Conservation (phyloP, 2,888 invertebrate genomes). For the Eupithecia centaureata region DNA sequence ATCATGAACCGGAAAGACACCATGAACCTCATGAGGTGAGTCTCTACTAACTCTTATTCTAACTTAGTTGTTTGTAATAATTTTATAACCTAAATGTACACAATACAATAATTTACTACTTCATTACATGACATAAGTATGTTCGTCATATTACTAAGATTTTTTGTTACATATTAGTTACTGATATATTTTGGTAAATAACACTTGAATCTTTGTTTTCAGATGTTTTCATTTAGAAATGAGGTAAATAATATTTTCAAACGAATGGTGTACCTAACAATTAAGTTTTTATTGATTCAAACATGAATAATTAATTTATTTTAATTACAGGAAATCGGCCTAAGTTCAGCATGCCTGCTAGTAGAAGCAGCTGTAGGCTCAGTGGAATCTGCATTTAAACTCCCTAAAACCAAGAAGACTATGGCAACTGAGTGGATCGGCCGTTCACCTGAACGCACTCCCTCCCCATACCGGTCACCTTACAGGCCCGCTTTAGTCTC, state of each 20-base stretch:
- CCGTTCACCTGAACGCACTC: conserved; percentile 85
- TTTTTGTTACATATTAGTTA: too few species aligned
- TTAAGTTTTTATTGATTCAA: background rate
- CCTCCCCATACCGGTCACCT: conserved; percentile 74
- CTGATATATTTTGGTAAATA: too few species aligned
- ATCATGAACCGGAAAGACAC: conserved; percentile 8
- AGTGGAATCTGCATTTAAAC: conserved; percentile 92
- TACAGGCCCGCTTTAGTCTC: conserved; percentile 70
- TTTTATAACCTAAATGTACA: background rate
- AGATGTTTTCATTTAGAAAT: conserved; percentile 4
- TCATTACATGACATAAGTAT: background rate
- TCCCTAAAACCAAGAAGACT: conserved; percentile 96
- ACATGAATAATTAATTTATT: background rate
- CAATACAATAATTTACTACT: conserved; percentile 1
- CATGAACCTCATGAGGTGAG: conserved; percentile 28
- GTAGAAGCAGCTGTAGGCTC: conserved; percentile 94
- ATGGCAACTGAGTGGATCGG: conserved; percentile 96
- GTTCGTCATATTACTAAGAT: background rate
- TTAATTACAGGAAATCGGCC: conserved; percentile 70
- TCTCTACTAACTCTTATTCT: background rate
- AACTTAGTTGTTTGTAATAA: background rate
- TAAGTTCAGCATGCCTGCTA: conserved; percentile 91
- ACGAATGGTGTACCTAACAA: background rate
- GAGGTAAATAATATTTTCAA: background rate
- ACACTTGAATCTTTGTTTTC: background rate